phyloP scores from a whole-genome alignment of 2,113 vertebrate species.

The Rhadina sibilatrix region DNA sequence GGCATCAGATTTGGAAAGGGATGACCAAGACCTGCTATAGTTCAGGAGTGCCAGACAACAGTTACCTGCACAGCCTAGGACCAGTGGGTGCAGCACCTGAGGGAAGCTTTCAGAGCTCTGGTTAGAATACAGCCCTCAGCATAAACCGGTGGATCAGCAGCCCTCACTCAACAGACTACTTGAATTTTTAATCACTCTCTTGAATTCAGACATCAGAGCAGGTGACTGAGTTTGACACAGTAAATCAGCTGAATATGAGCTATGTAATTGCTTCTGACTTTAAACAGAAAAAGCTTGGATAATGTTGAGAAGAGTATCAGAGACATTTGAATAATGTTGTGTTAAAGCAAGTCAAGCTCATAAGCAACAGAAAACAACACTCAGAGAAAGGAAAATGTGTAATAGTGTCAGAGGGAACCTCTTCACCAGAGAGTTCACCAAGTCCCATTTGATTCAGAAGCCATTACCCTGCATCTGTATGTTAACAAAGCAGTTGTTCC shows the following conservation, averaged over 20 bases:
- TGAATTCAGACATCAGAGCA: slow-evolving; percentile 14
- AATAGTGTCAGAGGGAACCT: neutral
- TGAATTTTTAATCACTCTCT: neutral
- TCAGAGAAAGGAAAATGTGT: neutral
- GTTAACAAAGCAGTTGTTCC: slow-evolving; percentile 55
- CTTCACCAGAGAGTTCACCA: neutral
- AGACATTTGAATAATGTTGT: neutral
- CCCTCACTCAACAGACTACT: neutral
- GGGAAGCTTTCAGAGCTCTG: neutral
- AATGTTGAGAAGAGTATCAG: neutral
- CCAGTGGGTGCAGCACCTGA: neutral
- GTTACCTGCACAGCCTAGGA: neutral
- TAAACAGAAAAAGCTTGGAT: neutral
- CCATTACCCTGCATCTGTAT: slow-evolving; percentile 44
- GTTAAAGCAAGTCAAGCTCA: slow-evolving; percentile 24
- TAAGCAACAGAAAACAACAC: neutral
- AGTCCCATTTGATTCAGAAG: slow-evolving; percentile 18
- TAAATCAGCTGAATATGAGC: slow-evolving; percentile 6
- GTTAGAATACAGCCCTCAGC: neutral
- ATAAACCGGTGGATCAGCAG: neutral
- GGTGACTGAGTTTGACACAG: neutral
- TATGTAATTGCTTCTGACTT: slow-evolving; percentile 28
- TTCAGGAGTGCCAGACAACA: neutral
- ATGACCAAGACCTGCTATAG: neutral
- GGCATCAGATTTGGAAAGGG: neutral